phyloP scores from a whole-genome alignment of 53 echinoderm and acorn worm species.

The Actinopyga echinites region DNA sequence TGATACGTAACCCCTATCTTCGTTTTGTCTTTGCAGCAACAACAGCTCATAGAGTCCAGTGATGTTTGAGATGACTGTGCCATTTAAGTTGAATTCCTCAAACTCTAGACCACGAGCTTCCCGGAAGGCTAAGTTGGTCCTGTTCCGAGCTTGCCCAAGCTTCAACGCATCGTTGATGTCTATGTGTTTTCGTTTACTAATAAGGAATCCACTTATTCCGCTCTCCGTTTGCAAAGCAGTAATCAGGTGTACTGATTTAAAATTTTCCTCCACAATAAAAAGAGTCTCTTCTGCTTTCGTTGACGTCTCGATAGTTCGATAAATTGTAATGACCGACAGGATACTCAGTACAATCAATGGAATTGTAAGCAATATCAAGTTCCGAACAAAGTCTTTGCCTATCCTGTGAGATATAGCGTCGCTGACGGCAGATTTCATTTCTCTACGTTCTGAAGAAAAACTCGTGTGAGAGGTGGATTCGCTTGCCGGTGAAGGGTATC shows the following conservation, averaged over 20 bases:
- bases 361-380: background rate
- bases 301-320: background rate
- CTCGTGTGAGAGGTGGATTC: background rate
- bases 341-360: background rate
- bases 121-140: background rate
- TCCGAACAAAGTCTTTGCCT: background rate
- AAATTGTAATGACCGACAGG: background rate
- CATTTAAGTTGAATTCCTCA: background rate
- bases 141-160: background rate
- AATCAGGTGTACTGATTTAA: background rate
- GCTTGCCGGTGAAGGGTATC: background rate
- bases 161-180: background rate
- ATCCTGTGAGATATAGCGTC: slow-evolving; percentile 12
- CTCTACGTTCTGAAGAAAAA: slow-evolving; percentile 12
- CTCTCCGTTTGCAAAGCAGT: slow-evolving; percentile 51
- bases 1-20: background rate
- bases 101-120: background rate
- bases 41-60: background rate
- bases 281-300: background rate
- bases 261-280: background rate
- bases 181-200: slow-evolving; percentile 13
- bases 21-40: background rate
- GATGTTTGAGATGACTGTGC: background rate
- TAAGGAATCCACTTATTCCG: slow-evolving; percentile 31
- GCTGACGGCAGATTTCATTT: background rate